Evolutionary conservation across 2,113 vertebrate genomes (phyloP), one percentile per base, ranked within the genome.

Genomic region (Pseudorasbora parva): DNA sequence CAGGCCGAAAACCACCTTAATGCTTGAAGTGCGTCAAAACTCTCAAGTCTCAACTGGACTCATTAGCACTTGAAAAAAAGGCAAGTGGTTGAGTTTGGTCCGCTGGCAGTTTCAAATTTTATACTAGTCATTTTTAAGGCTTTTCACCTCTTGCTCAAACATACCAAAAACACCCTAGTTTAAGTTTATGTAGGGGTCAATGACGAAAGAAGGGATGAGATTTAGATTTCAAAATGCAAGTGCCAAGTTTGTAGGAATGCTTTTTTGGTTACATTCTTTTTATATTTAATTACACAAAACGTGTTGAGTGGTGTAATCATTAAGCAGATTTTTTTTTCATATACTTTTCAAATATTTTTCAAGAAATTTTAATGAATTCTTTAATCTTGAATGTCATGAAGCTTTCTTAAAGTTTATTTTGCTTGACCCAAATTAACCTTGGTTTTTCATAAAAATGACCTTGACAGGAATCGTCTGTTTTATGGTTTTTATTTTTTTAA

Each of bases 1-100:
- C 64, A 68, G 68, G 86, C 49, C 73, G 88, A 90, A 89, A 93
- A 92, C 93, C 92, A 91, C 81, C 85, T 91, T 90, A 93, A 91
- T 91, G 91, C 87, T 88, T 84, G 54, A 71, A 51, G 83, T 57
- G 56, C 78, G 86, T 91, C 87, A 89, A 85, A 90, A 87, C 59
- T 82, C 27, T 54, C 51, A 54, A 19, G 88, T 89, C 89, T 91
- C 89, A 92, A 90, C 91, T 83, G 82, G 85, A 88, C 89, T 93
- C 91, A 92, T 94, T 93, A 92, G 89, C 85, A 89, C 90, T 64
- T 14, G 37, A 23, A 71, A 43, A 37, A 73, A 73, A 73, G 43
- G 14, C 23, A 51, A 74, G 41, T 45, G 41, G 21, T 14, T 45
- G 68, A 71, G 41, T 92, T 92, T 90, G 59, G 90, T 88, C 87